phyloP scores from a whole-genome alignment of 30 jellyfish, hydroid and myxozoan species.

The Turritopsis dohrnii region DNA sequence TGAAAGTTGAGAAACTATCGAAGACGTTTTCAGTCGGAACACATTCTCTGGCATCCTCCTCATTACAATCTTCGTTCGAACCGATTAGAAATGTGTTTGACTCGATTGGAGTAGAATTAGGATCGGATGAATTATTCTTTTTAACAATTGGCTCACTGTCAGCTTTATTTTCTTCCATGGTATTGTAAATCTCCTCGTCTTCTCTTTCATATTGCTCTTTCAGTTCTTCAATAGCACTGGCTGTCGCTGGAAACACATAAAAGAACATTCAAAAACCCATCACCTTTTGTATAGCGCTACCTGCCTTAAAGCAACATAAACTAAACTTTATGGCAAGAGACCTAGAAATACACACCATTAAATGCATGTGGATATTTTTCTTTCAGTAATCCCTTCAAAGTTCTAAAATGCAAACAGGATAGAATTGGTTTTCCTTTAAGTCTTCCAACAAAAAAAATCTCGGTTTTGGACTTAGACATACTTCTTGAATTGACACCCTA shows the following conservation, averaged over 20 bases:
- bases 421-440: background rate
- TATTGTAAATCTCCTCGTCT: background rate
- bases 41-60: background rate
- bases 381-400: background rate
- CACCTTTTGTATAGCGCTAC: background rate
- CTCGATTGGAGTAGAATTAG: background rate
- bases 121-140: no score
- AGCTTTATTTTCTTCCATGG: background rate
- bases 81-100: background rate
- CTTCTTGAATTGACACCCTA: no score
- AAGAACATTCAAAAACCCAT: background rate
- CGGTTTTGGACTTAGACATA: no score
- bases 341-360: conserved; percentile 10
- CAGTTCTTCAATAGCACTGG: conserved; percentile 22
- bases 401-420: background rate
- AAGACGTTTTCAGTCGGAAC: background rate
- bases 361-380: conserved; percentile 19
- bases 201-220: conserved; percentile 9
- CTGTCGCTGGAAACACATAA: conserved; percentile 7
- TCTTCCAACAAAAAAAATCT: background rate
- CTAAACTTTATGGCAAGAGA: no score
- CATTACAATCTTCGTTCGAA: background rate
- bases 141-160: background rate
- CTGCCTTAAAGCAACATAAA: no score
- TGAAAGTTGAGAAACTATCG: background rate